A percentile compares a stretch with the other conserved stretches of the same genome.
These are phyloP conservation scores for Holocentrus rufus DNA, from an alignment of 2,797 vertebrate genomes.

Conservation along the genomic window DNA sequence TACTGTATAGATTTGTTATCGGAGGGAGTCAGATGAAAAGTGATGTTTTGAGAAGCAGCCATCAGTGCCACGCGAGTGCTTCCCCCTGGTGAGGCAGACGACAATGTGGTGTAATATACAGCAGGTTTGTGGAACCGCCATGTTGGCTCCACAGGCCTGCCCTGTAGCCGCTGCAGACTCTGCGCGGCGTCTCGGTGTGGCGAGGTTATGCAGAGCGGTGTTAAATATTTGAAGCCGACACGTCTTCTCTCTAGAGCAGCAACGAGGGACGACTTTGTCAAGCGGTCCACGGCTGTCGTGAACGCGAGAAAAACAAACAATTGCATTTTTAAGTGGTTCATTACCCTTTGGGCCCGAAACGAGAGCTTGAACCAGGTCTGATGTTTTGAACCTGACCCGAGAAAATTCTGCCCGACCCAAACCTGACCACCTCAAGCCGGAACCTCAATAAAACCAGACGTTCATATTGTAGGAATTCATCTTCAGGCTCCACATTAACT, in stretches of 20 bases:
- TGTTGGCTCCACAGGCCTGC: not conserved
- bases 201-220: not conserved
- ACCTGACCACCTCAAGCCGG: no score
- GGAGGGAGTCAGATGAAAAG: not conserved
- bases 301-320: no score
- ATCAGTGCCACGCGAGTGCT: slow-evolving; percentile 21
- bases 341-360: no score
- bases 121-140: not conserved
- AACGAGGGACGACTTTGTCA: not conserved
- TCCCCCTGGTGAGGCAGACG: not conserved
- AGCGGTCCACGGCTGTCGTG: not conserved
- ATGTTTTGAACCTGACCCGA: no score
- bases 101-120: not conserved
- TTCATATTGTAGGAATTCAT: no score
- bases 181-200: not conserved
- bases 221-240: not conserved
- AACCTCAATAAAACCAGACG: no score
- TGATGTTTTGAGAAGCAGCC: slow-evolving; percentile 11
- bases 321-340: no score
- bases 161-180: not conserved
- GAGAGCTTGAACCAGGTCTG: no score
- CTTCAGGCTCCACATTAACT: no score
- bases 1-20: not conserved
- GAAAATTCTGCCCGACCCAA: no score
- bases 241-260: not conserved